Conservation (phyloP, 2,797 vertebrate genomes). For the Buphagus erythrorhynchus region DNA sequence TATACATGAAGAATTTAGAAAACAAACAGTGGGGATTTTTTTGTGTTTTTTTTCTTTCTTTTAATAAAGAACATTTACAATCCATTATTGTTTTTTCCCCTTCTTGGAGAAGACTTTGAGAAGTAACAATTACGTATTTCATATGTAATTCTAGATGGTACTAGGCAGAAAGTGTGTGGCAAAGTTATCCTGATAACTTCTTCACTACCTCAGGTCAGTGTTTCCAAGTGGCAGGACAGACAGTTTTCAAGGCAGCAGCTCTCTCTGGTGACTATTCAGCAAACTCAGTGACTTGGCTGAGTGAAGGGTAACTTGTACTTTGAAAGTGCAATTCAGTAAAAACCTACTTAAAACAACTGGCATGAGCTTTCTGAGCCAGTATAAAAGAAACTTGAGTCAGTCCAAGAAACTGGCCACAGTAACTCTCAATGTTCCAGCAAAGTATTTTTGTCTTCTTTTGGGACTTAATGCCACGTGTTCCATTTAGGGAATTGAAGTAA, state of each 20-base stretch:
- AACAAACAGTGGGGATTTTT: neutral
- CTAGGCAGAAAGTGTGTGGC: neutral
- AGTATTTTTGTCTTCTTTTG: neutral
- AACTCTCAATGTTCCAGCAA: neutral
- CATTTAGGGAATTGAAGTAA: neutral
- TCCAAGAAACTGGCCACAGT: neutral
- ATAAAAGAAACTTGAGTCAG: neutral
- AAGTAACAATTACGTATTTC: neutral
- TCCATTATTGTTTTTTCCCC: fast-evolving
- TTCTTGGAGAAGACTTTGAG: neutral
- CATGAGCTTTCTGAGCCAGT: neutral
- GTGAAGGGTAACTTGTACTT: neutral
- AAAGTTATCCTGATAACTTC: neutral
- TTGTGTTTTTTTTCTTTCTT: neutral
- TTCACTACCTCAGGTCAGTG: neutral
- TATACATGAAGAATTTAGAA: neutral
- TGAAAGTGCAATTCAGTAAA: neutral
- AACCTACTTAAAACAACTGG: neutral
- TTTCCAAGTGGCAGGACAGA: neutral
- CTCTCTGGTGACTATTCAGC: neutral
- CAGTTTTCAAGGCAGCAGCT: neutral
- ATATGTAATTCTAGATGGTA: neutral
- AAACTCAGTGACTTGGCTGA: neutral
- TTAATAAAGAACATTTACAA: neutral
- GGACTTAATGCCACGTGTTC: neutral